Evolutionary conservation across 2,888 invertebrate genomes (phyloP).

Genomic region (Acanthoscelides obtectus): DNA sequence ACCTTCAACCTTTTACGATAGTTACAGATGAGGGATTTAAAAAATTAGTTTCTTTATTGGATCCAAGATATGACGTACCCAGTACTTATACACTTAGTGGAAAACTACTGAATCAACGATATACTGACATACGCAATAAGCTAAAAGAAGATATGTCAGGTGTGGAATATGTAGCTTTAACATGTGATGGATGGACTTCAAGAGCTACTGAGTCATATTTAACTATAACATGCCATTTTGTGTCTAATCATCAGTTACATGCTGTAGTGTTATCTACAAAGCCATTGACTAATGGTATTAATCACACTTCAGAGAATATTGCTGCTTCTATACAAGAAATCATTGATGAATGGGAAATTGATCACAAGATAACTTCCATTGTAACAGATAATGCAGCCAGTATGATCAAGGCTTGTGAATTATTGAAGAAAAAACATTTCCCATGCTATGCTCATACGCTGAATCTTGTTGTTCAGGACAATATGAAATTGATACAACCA

Average conservation of each 20-base stretch:
- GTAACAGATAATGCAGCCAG: conserved; percentile 19
- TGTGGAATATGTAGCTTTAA: conserved; percentile 16
- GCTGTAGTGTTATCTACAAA: conserved; percentile 18
- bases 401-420: conserved; percentile 17
- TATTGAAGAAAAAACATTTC: conserved; percentile 12
- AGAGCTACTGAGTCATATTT: conserved; percentile 16
- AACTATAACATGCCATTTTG: conserved; percentile 16
- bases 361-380: conserved; percentile 16
- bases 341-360: conserved; percentile 14
- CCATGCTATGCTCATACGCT: conserved; percentile 18
- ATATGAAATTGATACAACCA: conserved; percentile 2
- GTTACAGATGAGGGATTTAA: conserved; percentile 7
- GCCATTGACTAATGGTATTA: conserved; percentile 14
- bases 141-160: conserved; percentile 11
- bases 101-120: neutral
- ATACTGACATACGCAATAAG: neutral
- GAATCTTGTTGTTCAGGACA: conserved; percentile 17
- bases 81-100: neutral
- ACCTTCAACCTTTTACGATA: conserved; percentile 8
- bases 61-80: conserved; percentile 3
- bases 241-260: conserved; percentile 9
- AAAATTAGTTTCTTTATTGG: conserved; percentile 1
- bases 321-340: conserved; percentile 12
- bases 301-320: conserved; percentile 18
- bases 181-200: conserved; percentile 17